A percentile compares a stretch with the other conserved stretches of the same genome.
Evolutionary conservation across 2,888 invertebrate genomes (phyloP).

Genomic region (Neoaliturus tenellus): DNA sequence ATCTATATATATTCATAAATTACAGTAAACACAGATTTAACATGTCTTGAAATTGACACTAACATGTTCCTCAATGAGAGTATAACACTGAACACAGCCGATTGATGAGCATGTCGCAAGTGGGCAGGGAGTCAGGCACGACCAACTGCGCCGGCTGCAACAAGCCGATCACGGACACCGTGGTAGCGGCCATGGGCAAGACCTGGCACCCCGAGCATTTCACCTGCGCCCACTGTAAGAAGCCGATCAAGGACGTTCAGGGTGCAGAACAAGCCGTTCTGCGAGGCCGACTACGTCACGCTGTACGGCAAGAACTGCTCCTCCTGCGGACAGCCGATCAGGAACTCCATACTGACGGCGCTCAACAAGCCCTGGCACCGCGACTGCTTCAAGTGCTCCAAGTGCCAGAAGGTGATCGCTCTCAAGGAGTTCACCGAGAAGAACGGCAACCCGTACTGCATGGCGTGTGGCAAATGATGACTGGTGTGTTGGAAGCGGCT

Average conservation of each 20-base stretch:
- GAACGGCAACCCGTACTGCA: neutral
- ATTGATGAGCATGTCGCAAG: no score
- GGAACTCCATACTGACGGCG: conserved; percentile 72
- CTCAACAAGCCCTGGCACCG: conserved; percentile 79
- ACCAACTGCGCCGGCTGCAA: conserved; percentile 14
- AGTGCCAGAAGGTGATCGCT: neutral
- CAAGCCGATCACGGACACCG: conserved; percentile 21
- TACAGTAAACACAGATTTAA: no score
- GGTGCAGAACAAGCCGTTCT: conserved; percentile 78
- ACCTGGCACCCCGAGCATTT: conserved; percentile 81
- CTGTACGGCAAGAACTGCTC: conserved; percentile 79
- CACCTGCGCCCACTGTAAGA: conserved; percentile 76
- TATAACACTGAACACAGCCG: no score
- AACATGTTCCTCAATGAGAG: no score
- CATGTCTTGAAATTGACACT: no score
- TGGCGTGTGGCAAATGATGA: neutral
- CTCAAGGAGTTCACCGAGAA: neutral
- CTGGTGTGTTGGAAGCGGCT: no score
- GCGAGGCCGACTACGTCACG: conserved; percentile 79
- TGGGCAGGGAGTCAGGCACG: no score
- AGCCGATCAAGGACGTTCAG: conserved; percentile 79
- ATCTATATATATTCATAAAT: no score
- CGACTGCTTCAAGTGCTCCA: conserved; percentile 77
- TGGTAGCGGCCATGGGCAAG: conserved; percentile 77
- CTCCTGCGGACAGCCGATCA: conserved; percentile 67